These are phyloP conservation scores for Lepisosteus osseus DNA, from an alignment of 2,113 vertebrate genomes.

Conservation along the genomic window DNA sequence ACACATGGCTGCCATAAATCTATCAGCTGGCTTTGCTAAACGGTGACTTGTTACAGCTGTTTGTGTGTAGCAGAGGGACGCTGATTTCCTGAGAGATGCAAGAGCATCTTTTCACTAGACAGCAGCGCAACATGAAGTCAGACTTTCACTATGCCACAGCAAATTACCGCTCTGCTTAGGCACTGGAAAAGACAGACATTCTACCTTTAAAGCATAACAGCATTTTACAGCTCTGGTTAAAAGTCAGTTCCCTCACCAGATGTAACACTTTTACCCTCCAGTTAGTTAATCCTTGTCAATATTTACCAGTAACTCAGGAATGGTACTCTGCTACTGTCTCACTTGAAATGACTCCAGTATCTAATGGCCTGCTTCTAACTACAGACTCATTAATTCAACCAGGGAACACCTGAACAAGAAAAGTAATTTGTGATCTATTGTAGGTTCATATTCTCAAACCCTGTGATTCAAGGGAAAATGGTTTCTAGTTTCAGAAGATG, in stretches of 20 bases:
- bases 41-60: slow-evolving; percentile 24
- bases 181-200: too few species aligned
- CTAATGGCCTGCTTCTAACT: neutral
- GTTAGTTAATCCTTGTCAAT: too few species aligned
- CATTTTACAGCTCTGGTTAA: too few species aligned
- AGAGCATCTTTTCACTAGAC: too few species aligned
- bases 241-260: too few species aligned
- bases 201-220: too few species aligned
- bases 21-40: slow-evolving; percentile 55
- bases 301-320: neutral
- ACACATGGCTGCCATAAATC: slow-evolving; percentile 64
- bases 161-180: too few species aligned
- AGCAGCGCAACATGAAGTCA: too few species aligned
- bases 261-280: too few species aligned
- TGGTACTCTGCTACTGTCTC: slow-evolving; percentile 11
- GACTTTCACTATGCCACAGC: too few species aligned
- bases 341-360: neutral
- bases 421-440: slow-evolving; percentile 21
- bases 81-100: too few species aligned
- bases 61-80: too few species aligned
- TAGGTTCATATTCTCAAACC: neutral
- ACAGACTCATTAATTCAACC: slow-evolving; percentile 17
- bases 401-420: slow-evolving; percentile 12
- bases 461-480: slow-evolving; percentile 5
- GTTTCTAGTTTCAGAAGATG: slow-evolving; percentile 15